phyloP scores from a whole-genome alignment of 2,888 invertebrate species.

The Caenorhabditis wallacei region DNA sequence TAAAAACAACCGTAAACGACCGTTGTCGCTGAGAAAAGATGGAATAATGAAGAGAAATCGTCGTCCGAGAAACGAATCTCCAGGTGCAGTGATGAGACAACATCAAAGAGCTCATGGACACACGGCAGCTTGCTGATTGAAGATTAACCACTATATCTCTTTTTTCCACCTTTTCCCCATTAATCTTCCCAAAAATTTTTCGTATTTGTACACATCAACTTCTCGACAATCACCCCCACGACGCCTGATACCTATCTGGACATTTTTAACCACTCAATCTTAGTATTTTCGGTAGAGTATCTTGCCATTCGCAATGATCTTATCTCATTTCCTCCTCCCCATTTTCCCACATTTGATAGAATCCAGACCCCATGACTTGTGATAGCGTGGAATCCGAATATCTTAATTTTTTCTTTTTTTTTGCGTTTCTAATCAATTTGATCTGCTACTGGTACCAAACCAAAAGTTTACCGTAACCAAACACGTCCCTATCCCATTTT shows the following conservation, averaged over 20 bases:
- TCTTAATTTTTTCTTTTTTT: background rate
- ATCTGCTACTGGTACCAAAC: conserved; percentile 54
- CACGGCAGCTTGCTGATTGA: conserved; percentile 53
- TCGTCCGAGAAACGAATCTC: conserved; percentile 73
- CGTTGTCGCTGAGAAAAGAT: conserved; percentile 70
- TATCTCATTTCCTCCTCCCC: background rate
- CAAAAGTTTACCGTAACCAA: conserved; percentile 19
- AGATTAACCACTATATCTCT: background rate
- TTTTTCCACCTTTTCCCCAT: background rate
- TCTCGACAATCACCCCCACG: conserved; percentile 16
- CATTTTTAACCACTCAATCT: background rate
- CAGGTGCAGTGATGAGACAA: conserved; percentile 36
- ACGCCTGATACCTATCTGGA: conserved; percentile 23
- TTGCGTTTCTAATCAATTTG: background rate
- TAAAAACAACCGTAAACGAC: conserved; percentile 71
- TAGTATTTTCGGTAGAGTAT: conserved; percentile 47
- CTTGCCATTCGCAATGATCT: conserved; percentile 57
- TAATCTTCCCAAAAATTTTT: background rate
- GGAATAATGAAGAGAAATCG: conserved; percentile 74
- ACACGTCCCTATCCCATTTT: background rate
- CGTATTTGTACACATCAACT: conserved; percentile 31
- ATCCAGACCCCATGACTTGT: conserved; percentile 30
- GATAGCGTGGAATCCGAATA: conserved; percentile 24
- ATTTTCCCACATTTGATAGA: conserved; percentile 4
- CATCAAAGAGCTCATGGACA: conserved; percentile 52